Evolutionary conservation across 2,113 vertebrate genomes (phyloP).

Genomic region (Oryzias javanicus): DNA sequence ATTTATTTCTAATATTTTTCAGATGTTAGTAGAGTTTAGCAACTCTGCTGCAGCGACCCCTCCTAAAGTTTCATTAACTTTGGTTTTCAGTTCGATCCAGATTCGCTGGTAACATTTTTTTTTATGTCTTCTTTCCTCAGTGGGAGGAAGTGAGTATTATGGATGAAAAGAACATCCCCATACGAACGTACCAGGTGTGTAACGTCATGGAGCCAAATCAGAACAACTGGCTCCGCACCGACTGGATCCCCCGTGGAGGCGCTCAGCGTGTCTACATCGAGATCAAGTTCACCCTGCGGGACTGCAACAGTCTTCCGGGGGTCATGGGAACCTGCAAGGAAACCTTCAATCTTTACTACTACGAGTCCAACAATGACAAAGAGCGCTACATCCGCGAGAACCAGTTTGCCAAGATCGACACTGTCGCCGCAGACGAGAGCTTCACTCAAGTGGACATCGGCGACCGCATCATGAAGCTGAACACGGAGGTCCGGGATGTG

Average conservation of each 20-base stretch:
- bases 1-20: conserved; percentile 22
- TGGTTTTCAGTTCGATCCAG: conserved; percentile 7
- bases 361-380: conserved; percentile 93
- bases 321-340: conserved; percentile 99
- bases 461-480: conserved; percentile 97
- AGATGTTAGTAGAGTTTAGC: conserved; percentile 7
- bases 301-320: conserved; percentile 97
- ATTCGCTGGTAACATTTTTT: conserved; percentile 13
- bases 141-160: conserved; percentile 99
- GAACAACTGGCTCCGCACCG: conserved; percentile 97
- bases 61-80: neutral
- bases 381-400: conserved; percentile 93
- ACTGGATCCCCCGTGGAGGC: conserved; percentile 94
- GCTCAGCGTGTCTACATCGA: conserved; percentile 96
- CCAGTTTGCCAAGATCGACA: conserved; percentile 95
- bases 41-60: neutral
- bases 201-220: conserved; percentile 98
- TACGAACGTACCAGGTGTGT: conserved; percentile 98
- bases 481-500: conserved; percentile 94
- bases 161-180: conserved; percentile 98
- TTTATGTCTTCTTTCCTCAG: conserved; percentile 66
- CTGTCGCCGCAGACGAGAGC: conserved; percentile 95
- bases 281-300: conserved; percentile 97
- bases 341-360: conserved; percentile 98
- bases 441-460: conserved; percentile 99